Conservation (phyloP, 2,113 vertebrate genomes). For the Petromus typicus region DNA sequence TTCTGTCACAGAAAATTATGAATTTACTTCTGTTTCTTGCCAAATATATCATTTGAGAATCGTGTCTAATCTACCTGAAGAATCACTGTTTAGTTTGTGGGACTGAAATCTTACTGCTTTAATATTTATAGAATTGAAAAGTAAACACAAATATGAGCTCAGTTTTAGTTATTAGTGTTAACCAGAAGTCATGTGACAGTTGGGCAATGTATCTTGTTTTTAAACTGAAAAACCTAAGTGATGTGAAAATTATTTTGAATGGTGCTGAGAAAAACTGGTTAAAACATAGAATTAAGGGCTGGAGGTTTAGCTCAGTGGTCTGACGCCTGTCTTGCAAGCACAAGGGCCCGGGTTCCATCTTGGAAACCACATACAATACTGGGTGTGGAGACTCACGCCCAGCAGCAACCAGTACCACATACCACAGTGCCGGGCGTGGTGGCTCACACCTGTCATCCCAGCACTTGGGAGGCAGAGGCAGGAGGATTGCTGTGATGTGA, state of each 20-base stretch:
- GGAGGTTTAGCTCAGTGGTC: too few relatives aligned
- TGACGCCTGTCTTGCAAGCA: too few relatives aligned
- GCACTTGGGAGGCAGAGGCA: too few relatives aligned
- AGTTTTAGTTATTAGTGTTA: slow-evolving; percentile 24
- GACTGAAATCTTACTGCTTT: not conserved
- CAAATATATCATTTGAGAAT: slow-evolving; percentile 28
- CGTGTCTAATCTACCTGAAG: not conserved
- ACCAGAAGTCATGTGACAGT: not conserved
- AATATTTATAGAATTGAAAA: not conserved
- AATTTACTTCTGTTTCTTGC: slow-evolving; percentile 4
- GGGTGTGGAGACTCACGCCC: too few relatives aligned
- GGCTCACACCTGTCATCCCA: too few relatives aligned
- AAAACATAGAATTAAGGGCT: too few relatives aligned
- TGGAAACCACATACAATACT: too few relatives aligned
- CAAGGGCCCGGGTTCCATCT: too few relatives aligned
- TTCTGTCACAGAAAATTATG: not conserved
- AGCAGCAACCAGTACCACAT: too few relatives aligned
- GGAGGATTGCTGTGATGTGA: too few relatives aligned
- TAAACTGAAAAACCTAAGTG: not conserved
- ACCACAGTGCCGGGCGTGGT: too few relatives aligned
- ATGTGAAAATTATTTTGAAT: slow-evolving; percentile 47
- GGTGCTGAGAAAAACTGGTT: not conserved
- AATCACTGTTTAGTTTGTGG: not conserved
- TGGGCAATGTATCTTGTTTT: not conserved
- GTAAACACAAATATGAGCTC: slow-evolving; percentile 10